Conservation (phyloP, 2,888 invertebrate species). For the Gortyna flavago region DNA sequence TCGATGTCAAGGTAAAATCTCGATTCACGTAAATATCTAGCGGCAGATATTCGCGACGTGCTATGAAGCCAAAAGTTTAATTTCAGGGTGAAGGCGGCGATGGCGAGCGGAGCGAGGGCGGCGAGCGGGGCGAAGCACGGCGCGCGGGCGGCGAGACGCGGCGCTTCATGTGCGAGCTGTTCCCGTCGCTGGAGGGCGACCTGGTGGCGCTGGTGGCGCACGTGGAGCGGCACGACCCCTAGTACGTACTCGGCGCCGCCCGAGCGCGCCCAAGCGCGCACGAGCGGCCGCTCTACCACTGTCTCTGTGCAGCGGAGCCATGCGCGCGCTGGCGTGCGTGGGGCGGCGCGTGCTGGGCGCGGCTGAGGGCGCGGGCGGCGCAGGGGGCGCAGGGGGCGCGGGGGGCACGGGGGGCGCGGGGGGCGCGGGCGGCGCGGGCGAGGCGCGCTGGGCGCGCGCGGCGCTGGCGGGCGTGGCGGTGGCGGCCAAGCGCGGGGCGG, state of each 20-base stretch:
- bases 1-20: conserved; percentile 79
- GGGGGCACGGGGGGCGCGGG: too few species aligned
- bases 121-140: conserved; percentile 64
- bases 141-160: conserved; percentile 91
- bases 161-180: conserved; percentile 96
- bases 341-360: conserved; percentile 98
- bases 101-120: conserved; percentile 63
- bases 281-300: conserved; percentile 80
- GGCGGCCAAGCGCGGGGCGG: conserved; percentile 92
- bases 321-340: conserved; percentile 97
- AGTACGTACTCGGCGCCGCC: conserved; percentile 93
- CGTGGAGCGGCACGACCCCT: conserved; percentile 96
- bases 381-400: conserved; percentile 75
- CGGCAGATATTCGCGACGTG: neutral
- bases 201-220: conserved; percentile 95
- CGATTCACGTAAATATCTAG: neutral
- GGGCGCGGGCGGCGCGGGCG: conserved; percentile 55
- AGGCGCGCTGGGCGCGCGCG: conserved; percentile 80
- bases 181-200: conserved; percentile 96
- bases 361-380: conserved; percentile 92
- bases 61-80: neutral
- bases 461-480: conserved; percentile 82
- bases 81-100: conserved; percentile 68
- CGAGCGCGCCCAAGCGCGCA: conserved; percentile 18
- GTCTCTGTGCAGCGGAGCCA: conserved; percentile 93